Evolutionary conservation across 2,797 vertebrate species (phyloP).

Genomic region (Centropyge bicolor): DNA sequence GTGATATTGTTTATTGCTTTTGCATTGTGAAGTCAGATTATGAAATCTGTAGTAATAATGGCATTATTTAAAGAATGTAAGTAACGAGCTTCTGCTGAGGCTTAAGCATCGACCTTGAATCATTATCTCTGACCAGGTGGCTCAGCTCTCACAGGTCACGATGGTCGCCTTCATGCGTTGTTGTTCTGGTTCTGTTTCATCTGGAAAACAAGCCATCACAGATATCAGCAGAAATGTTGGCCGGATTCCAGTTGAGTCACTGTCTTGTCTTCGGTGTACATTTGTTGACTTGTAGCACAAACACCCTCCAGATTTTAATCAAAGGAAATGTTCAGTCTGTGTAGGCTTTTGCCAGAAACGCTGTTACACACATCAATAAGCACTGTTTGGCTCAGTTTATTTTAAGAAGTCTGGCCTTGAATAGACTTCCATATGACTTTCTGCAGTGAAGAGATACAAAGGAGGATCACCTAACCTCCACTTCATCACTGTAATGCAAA

Average conservation of each 20-base stretch:
- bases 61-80: slow-evolving; percentile 28
- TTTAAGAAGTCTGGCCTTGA: slow-evolving; percentile 16
- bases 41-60: slow-evolving; percentile 19
- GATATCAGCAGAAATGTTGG: slow-evolving; percentile 52
- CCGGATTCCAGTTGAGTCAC: slow-evolving; percentile 41
- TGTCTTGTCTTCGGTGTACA: slow-evolving; percentile 28
- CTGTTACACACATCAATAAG: slow-evolving; percentile 10
- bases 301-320: slow-evolving; percentile 25
- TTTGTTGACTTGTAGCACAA: slow-evolving; percentile 56
- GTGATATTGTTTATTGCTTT: slow-evolving; percentile 1
- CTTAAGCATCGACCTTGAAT: slow-evolving; percentile 3
- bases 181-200: slow-evolving; percentile 41
- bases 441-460: slow-evolving; percentile 1
- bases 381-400: slow-evolving; percentile 6
- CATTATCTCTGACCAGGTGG: slow-evolving; percentile 30
- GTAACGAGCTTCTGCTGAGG: slow-evolving; percentile 21
- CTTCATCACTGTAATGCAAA: not conserved
- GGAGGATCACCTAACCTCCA: not conserved
- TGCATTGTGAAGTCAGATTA: slow-evolving; percentile 26
- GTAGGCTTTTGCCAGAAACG: slow-evolving; percentile 15
- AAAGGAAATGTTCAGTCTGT: slow-evolving; percentile 12
- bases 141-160: slow-evolving; percentile 25
- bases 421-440: not conserved
- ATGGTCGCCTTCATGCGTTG: slow-evolving; percentile 22
- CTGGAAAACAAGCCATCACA: slow-evolving; percentile 78